Conservation (phyloP, 2,113 vertebrate species). For the Nothobranchius furzeri region DNA sequence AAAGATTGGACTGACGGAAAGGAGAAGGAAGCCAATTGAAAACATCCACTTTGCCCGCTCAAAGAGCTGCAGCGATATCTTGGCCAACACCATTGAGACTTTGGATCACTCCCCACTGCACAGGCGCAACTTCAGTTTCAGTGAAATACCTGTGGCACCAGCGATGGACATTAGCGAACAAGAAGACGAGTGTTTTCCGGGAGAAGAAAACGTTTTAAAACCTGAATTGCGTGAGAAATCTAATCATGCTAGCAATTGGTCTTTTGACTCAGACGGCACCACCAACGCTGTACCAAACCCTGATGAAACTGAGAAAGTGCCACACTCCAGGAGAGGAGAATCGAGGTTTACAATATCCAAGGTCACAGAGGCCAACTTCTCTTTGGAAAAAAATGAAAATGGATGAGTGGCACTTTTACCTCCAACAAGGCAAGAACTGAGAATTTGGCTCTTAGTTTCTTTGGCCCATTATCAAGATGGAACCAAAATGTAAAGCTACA, state of each 20-base stretch:
- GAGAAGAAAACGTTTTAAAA: conserved; percentile 50
- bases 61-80: conserved; percentile 79
- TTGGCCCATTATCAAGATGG: background rate
- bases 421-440: background rate
- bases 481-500: too few relatives aligned
- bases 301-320: conserved; percentile 18
- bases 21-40: conserved; percentile 26
- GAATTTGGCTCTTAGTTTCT: background rate
- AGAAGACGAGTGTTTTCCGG: conserved; percentile 28
- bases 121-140: conserved; percentile 71
- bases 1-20: conserved; percentile 82
- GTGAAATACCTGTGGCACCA: conserved; percentile 77
- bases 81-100: conserved; percentile 53
- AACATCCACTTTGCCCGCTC: conserved; percentile 76
- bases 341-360: conserved; percentile 62
- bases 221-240: conserved; percentile 20
- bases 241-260: conserved; percentile 38
- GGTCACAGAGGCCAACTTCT: conserved; percentile 36
- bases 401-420: conserved; percentile 26
- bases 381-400: conserved; percentile 41
- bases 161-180: background rate
- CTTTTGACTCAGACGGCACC: conserved; percentile 71
- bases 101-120: conserved; percentile 72
- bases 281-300: conserved; percentile 14
- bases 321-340: conserved; percentile 11